phyloP scores from a whole-genome alignment of 2,797 vertebrate species.

The Mallotus villosus region DNA sequence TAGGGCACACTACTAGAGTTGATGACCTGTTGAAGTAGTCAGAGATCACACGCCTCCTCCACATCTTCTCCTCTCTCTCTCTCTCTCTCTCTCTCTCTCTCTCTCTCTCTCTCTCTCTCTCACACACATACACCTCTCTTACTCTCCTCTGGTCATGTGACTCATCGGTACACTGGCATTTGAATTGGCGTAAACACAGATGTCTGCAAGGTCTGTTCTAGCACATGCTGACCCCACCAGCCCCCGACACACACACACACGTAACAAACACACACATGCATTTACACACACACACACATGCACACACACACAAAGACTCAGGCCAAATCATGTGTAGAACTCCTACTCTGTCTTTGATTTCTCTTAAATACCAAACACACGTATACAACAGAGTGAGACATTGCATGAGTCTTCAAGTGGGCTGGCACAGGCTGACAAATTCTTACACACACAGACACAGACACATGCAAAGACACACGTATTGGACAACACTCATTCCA shows the following conservation, averaged over 20 bases:
- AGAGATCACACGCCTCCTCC: neutral
- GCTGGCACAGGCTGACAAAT: too few species aligned
- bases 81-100: conserved; percentile 4
- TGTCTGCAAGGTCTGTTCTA: conserved; percentile 55
- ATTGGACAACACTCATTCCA: conserved; percentile 8
- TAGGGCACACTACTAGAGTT: neutral
- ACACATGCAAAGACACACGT: neutral
- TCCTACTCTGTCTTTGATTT: too few species aligned
- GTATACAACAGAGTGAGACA: too few species aligned
- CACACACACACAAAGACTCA: neutral
- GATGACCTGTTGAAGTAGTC: conserved; percentile 17
- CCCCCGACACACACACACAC: neutral
- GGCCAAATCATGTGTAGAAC: neutral
- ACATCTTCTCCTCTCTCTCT: neutral
- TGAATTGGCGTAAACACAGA: conserved; percentile 69
- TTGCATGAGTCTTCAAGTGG: too few species aligned
- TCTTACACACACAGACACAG: neutral
- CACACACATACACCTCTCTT: conserved; percentile 4
- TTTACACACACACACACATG: neutral
- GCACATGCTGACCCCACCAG: conserved; percentile 13
- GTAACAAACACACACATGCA: neutral
- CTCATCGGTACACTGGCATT: conserved; percentile 65
- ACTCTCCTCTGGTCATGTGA: conserved; percentile 38
- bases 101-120: too few species aligned
- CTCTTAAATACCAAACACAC: too few species aligned